Evolutionary conservation across 2,113 vertebrate genomes (phyloP).

Genomic region (Chloebia gouldiae): DNA sequence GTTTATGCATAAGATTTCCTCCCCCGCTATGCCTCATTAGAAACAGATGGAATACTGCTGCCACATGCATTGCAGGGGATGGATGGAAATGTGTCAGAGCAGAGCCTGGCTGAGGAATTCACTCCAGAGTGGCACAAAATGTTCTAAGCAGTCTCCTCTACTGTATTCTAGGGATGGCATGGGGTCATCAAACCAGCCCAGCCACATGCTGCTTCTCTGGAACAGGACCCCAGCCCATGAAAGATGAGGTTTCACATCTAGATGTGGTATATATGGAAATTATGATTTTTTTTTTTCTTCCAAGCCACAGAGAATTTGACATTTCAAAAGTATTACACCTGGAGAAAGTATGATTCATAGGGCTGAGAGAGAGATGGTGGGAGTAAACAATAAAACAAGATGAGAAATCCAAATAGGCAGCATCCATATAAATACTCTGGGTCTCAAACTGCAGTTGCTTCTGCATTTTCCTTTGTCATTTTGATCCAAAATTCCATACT

Average conservation of each 20-base stretch:
- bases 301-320: not conserved
- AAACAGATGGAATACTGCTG: slow-evolving; percentile 22
- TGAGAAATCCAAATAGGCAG: not conserved
- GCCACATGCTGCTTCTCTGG: not conserved
- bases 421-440: not conserved
- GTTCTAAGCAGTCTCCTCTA: not conserved
- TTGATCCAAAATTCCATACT: not conserved
- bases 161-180: not conserved
- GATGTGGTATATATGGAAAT: not conserved
- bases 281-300: not conserved
- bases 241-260: not conserved
- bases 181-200: not conserved
- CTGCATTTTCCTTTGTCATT: not conserved
- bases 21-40: not conserved
- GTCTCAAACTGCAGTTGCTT: not conserved
- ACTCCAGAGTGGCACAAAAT: not conserved
- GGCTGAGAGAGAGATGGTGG: not conserved
- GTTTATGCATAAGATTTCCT: slow-evolving; percentile 24
- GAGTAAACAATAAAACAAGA: not conserved
- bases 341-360: not conserved
- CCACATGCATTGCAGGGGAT: not conserved
- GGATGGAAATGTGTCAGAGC: not conserved
- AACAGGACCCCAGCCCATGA: not conserved
- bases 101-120: not conserved
- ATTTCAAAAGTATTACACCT: not conserved